phyloP scores from a whole-genome alignment of 1,140 invertebrate genomes.

The Bilobella aurantiaca region DNA sequence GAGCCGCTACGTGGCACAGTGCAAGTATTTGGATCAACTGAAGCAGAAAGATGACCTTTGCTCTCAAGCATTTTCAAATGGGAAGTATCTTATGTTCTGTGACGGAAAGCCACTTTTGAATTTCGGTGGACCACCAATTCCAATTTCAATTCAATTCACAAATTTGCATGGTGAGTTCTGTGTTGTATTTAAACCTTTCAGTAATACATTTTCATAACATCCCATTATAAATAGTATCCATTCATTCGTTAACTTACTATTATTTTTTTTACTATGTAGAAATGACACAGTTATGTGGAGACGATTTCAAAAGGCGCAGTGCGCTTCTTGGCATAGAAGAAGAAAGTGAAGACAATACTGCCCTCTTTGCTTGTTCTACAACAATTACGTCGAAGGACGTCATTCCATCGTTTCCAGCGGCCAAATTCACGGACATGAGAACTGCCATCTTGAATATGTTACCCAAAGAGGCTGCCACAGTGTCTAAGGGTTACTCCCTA shows the following conservation, averaged over 20 bases:
- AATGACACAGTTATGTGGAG: constrained; percentile 11
- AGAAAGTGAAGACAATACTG: constrained; percentile 15
- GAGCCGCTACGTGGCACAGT: constrained; percentile 28
- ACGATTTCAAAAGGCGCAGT: constrained; percentile 19
- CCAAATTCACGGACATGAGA: constrained; percentile 33
- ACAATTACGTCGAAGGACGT: constrained; percentile 14
- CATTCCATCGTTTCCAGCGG: constrained; percentile 9
- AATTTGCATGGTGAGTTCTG: constrained; percentile 24
- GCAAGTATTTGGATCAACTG: constrained; percentile 31
- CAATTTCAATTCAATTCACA: constrained; percentile 21
- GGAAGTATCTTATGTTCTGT: constrained; percentile 23
- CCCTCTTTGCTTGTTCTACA: constrained; percentile 26
- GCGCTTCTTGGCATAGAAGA: constrained; percentile 21
- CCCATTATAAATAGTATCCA: background rate
- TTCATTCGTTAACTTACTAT: background rate
- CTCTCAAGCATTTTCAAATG: constrained; percentile 21
- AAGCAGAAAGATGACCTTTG: constrained; percentile 33
- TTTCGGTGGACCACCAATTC: background rate
- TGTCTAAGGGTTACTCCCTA: constrained; percentile 39
- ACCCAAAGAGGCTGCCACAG: constrained; percentile 17
- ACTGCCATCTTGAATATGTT: constrained; percentile 23
- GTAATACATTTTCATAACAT: constrained; percentile 1
- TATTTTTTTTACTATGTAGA: constrained; percentile 12
- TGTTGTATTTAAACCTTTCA: too few relatives aligned
- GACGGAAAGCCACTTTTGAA: constrained; percentile 22